These are phyloP conservation scores for Agonopterix subpropinquella DNA, from an alignment of 2,888 invertebrate species.

Conservation along the genomic window DNA sequence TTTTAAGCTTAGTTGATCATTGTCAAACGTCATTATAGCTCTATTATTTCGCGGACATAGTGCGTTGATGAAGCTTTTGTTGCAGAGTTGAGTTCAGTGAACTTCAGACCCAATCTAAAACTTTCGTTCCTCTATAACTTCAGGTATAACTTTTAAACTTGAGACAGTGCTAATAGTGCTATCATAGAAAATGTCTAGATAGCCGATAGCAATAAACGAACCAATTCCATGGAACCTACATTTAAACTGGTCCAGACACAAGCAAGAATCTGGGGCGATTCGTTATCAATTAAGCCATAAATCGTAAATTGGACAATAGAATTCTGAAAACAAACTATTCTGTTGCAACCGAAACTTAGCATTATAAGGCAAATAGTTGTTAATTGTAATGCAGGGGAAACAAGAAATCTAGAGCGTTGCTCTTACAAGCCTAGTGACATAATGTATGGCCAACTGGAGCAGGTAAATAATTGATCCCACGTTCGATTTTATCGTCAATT, in stretches of 20 bases:
- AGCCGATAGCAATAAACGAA: constrained; percentile 18
- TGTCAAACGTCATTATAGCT: no score
- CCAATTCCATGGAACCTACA: constrained; percentile 21
- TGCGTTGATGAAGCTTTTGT: no score
- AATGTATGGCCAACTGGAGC: constrained; percentile 35
- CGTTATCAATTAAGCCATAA: constrained; percentile 38
- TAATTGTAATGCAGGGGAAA: constrained; percentile 35
- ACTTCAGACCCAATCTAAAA: no score
- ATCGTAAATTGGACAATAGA: constrained; percentile 25
- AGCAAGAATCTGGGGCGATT: constrained; percentile 44
- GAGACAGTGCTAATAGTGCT: no score
- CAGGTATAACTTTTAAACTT: no score
- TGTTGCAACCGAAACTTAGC: constrained; percentile 23
- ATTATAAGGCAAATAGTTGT: constrained; percentile 27
- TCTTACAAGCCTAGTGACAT: constrained; percentile 38
- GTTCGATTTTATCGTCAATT: constrained; percentile 52
- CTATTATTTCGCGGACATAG: no score
- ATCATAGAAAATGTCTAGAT: constrained; percentile 4
- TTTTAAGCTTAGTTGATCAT: no score
- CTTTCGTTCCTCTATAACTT: no score
- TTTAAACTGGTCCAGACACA: constrained; percentile 41
- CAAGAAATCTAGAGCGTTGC: constrained; percentile 36
- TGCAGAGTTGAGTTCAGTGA: no score
- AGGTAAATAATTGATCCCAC: constrained; percentile 64
- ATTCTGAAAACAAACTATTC: constrained; percentile 19